phyloP scores from a whole-genome alignment of 2,888 invertebrate genomes.

The Scaptomyza reducta region DNA sequence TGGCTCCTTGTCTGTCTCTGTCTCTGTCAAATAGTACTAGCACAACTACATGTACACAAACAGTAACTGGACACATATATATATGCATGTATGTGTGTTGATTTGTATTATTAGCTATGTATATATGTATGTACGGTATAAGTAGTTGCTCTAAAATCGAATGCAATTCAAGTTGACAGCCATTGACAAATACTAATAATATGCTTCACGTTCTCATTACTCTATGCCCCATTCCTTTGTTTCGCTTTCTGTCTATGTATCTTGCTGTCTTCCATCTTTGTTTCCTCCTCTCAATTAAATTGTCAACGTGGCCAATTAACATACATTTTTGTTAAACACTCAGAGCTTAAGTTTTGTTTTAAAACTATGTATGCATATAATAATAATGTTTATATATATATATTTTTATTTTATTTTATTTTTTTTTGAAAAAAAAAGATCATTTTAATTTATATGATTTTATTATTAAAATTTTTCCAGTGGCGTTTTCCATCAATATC shows the following conservation, averaged over 20 bases:
- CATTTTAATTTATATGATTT: slow-evolving; percentile 20
- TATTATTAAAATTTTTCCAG: slow-evolving; percentile 55
- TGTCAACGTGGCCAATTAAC: slow-evolving; percentile 58
- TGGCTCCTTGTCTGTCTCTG: background rate
- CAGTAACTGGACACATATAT: slow-evolving; percentile 5
- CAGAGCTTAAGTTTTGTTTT: slow-evolving; percentile 63
- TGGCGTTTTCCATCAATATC: slow-evolving; percentile 49
- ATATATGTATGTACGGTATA: slow-evolving; percentile 4
- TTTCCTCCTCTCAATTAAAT: slow-evolving; percentile 57
- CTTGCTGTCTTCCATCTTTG: slow-evolving; percentile 8
- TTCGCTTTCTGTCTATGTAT: slow-evolving; percentile 6
- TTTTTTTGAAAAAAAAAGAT: too few species aligned
- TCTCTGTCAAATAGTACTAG: slow-evolving; percentile 7
- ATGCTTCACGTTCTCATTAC: slow-evolving; percentile 5
- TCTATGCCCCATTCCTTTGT: slow-evolving; percentile 7
- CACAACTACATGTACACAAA: slow-evolving; percentile 14
- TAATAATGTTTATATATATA: slow-evolving; percentile 23
- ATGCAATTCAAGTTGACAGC: slow-evolving; percentile 35
- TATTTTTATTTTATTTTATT: slow-evolving; percentile 42
- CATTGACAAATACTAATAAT: slow-evolving; percentile 27
- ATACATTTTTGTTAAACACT: slow-evolving; percentile 73
- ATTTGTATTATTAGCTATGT: background rate
- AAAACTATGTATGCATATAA: slow-evolving; percentile 4
- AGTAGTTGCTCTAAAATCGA: slow-evolving; percentile 10
- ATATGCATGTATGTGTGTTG: slow-evolving; percentile 1